A percentile compares a stretch with the other conserved stretches of the same genome.
These are phyloP conservation scores for Adineta ricciae DNA, from an alignment of 2,888 invertebrate species.

Conservation along the genomic window DNA sequence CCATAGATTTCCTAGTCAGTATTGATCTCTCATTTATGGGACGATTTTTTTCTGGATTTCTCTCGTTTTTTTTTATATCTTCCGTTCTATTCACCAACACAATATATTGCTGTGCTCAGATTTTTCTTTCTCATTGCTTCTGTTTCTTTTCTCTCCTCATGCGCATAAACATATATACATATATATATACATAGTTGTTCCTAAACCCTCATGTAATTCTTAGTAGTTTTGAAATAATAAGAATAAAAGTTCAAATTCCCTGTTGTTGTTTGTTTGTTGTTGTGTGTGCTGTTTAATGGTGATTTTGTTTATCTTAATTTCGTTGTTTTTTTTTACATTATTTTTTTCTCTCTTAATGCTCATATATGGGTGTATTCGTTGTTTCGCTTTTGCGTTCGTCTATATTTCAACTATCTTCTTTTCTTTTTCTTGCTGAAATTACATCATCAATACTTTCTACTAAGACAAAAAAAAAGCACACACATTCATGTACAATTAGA, in stretches of 20 bases:
- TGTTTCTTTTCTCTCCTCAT: background rate
- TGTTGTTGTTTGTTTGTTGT: background rate
- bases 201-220: background rate
- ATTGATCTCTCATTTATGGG: background rate
- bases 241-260: background rate
- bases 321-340: background rate
- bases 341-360: background rate
- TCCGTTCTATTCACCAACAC: background rate
- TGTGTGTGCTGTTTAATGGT: constrained; percentile 5
- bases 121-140: background rate
- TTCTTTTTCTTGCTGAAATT: background rate
- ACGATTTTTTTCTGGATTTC: background rate
- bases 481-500: too few relatives aligned
- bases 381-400: constrained; percentile 9
- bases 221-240: background rate
- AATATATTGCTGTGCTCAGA: background rate
- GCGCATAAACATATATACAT: background rate
- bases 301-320: background rate
- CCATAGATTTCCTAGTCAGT: background rate
- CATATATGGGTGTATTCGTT: constrained; percentile 9
- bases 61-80: background rate
- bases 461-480: background rate
- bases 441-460: background rate
- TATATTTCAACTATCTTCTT: background rate
- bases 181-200: background rate